phyloP scores from a whole-genome alignment of 2,888 invertebrate genomes.

The Tenthredo scrophulariae region DNA sequence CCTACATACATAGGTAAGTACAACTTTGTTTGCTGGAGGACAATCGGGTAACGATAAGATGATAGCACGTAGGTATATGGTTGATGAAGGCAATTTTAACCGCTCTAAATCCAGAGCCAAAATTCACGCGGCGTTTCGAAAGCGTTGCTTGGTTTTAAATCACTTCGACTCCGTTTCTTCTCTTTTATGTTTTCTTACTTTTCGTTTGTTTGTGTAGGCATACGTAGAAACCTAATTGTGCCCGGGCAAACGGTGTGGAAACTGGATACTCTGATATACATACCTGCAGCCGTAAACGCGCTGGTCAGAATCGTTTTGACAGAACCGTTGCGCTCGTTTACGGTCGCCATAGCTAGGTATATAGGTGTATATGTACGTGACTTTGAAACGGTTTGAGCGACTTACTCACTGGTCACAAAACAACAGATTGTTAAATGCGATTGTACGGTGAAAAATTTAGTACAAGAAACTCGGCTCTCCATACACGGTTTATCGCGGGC shows the following conservation, averaged over 20 bases:
- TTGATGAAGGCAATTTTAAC: constrained; percentile 6
- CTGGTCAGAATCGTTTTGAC: constrained; percentile 16
- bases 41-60: constrained; percentile 33
- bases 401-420: constrained; percentile 6
- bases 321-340: constrained; percentile 39
- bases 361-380: constrained; percentile 14
- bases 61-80: neutral
- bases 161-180: neutral
- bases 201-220: neutral
- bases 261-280: constrained; percentile 8
- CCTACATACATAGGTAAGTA: neutral
- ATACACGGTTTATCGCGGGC: neutral
- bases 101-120: neutral
- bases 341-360: neutral
- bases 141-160: neutral
- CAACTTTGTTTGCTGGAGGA: constrained; percentile 25
- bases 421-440: constrained; percentile 1
- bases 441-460: neutral
- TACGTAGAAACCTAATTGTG: neutral
- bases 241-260: neutral
- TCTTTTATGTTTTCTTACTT: neutral
- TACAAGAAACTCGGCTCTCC: constrained; percentile 10
- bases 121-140: neutral
- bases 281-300: constrained; percentile 20
- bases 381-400: constrained; percentile 12